Evolutionary conservation across 92 coral and sea anemone species (phyloP), one percentile per base, ranked within the genome.

Genomic region (Desmophyllum pertusum): DNA sequence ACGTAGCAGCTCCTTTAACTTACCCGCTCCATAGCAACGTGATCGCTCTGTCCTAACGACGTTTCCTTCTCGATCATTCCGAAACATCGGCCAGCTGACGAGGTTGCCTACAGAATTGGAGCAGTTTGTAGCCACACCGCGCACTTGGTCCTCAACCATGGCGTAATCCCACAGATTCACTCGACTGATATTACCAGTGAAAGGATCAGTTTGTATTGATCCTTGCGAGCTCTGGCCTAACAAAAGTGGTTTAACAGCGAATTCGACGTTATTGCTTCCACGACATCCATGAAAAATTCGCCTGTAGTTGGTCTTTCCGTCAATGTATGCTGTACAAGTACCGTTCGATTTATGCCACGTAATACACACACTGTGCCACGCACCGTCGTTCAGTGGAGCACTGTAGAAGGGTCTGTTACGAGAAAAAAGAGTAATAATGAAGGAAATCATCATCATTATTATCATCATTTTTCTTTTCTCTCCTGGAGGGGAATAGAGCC

Each of bases 341-440:
- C 88, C 83, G 1, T 41, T 70, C 5, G 21, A 50, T 48, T 43
- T 62, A 6, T 19, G 33, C 91, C 91, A 88, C 48, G 83, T 88
- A 79, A 84, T 77, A 37, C 88, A 88, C 43, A 88, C 53, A 70
- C 84, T 73, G 68, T 88, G 91, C 91, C 91, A 88, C 23, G 33
- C 46, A 17, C 70, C 81, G 75, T 83, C 88, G 46, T 77, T 83
- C 45, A 80, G 42, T 15, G 84, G 84, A 48, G 84, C 76, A 11
- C 75, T 27, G 33, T 80, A 80, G 45, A 80, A 65, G 27, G 11
- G 5, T 23, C 84, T 80, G 48, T 3, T 45, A 11, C 14, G 19
- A 1, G 61, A 46, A 39, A 79, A 7, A 76, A 5, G 51, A 6
- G 1, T 1, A 45, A 15, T 15, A 45, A 45, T 15, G 14, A 52